Evolutionary conservation across 2,113 vertebrate genomes (phyloP), one percentile per base, ranked within the genome.

Genomic region (Sebastes fasciatus): DNA sequence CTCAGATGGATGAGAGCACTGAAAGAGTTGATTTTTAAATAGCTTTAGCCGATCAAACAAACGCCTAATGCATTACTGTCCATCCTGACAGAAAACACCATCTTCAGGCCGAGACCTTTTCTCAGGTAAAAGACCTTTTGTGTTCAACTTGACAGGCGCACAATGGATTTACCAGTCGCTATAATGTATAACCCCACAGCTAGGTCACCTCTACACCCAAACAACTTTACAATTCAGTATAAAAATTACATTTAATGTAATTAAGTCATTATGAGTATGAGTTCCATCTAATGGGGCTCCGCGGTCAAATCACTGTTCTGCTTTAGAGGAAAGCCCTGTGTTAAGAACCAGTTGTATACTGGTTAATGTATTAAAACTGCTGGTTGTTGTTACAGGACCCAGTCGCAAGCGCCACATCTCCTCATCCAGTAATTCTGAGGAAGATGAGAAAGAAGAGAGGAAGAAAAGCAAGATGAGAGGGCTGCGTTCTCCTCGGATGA

Each of bases 31-130:
- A 43, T 34, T 66, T 73, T 62, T 12, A 5, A 26, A 46, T 46
- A 63, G 19, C 8, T 65, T 2, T 26, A 67, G 10, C 5, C 9
- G 10, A 57, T 68, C 13, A 55, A 55, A 79, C 14, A 55, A 72
- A 58, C 4, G 1, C 23, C 71, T 85, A 19, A 90, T 34, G 11
- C 34, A 52, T 84, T 45, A 14, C 51, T 76, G 3, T 83, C 26
- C 68, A 5, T 88, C 12, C 17, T 78, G 61, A 69, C 75, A 96
- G 95, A 93, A 92, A 88, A 94, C 93, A 43, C 93, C 94, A 34
- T 2, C n/a, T 49, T 87, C 80, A 75, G 57, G 66, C 16, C 26
- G 6, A 55, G 63, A 79, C n/a, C 17, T 71, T 43, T 0, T 74
- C 3, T 95, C 95, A 92, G 95, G 95, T 96, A 90, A 91, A 66